Percentiles rank a stretch among this genome's conserved stretches.
Evolutionary conservation across 2,888 invertebrate genomes (phyloP).

Genomic region (Mesodorylaimus sp.): DNA sequence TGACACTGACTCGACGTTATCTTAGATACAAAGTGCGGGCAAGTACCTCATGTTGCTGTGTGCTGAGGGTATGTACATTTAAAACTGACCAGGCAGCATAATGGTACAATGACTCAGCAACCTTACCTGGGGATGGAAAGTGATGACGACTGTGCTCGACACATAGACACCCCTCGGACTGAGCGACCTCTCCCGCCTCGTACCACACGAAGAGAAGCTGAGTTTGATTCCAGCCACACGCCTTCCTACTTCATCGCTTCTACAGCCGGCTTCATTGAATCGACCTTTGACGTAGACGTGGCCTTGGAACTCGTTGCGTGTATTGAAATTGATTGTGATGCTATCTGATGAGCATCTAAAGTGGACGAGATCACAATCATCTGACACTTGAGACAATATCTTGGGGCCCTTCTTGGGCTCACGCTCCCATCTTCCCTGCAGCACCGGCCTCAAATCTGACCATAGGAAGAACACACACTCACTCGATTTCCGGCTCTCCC

Average conservation of each 20-base stretch:
- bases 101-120: no score
- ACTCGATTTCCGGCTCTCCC: constrained; percentile 29
- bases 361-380: no score
- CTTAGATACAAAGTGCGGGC: no score
- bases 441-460: no score
- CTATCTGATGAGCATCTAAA: constrained; percentile 27
- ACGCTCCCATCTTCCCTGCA: no score
- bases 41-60: no score
- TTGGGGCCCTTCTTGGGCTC: no score
- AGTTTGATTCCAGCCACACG: constrained; percentile 24
- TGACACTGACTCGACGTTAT: no score
- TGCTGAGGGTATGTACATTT: no score
- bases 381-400: no score
- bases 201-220: constrained; percentile 27
- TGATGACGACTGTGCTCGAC: constrained; percentile 26
- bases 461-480: no score
- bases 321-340: constrained; percentile 30
- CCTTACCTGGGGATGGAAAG: constrained; percentile 30
- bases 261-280: constrained; percentile 9
- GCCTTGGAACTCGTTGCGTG: constrained; percentile 20
- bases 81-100: no score
- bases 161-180: constrained; percentile 29
- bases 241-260: constrained; percentile 8
- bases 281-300: constrained; percentile 20
- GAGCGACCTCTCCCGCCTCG: constrained; percentile 23